Evolutionary conservation across 2,888 invertebrate genomes (phyloP).

Genomic region (Carpatolechia fugitivella): DNA sequence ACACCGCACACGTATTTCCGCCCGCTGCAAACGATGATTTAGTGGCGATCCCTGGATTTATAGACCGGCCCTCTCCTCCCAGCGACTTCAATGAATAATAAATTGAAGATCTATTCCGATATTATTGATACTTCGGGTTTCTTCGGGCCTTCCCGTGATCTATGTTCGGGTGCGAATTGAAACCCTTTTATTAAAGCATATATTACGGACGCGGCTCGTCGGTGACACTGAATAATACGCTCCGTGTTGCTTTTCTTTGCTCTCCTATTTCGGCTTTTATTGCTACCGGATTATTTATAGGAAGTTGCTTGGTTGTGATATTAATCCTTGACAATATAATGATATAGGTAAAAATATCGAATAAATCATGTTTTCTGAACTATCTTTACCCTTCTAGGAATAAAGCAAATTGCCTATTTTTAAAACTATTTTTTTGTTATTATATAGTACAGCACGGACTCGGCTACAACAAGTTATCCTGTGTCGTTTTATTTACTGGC

Average conservation of each 20-base stretch:
- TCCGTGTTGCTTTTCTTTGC: constrained; percentile 69
- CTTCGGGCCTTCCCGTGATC: constrained; percentile 59
- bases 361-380: not conserved
- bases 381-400: too few species aligned
- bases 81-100: constrained; percentile 73
- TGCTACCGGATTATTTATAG: constrained; percentile 65
- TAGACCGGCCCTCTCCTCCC: constrained; percentile 56
- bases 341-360: not conserved
- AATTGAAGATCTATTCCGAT: constrained; percentile 72
- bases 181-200: constrained; percentile 79
- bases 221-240: constrained; percentile 76
- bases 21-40: constrained; percentile 65
- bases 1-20: constrained; percentile 52
- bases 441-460: too few species aligned
- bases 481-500: too few species aligned
- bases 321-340: constrained; percentile 36
- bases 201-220: constrained; percentile 71
- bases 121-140: constrained; percentile 73
- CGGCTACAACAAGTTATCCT: too few species aligned
- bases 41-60: constrained; percentile 69
- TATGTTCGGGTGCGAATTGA: constrained; percentile 71
- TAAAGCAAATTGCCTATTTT: too few species aligned
- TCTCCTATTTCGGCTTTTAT: constrained; percentile 69
- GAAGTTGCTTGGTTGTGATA: constrained; percentile 25
- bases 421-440: too few species aligned